These are phyloP conservation scores for Busseola fusca DNA, from an alignment of 2,888 invertebrate species.

Conservation along the genomic window DNA sequence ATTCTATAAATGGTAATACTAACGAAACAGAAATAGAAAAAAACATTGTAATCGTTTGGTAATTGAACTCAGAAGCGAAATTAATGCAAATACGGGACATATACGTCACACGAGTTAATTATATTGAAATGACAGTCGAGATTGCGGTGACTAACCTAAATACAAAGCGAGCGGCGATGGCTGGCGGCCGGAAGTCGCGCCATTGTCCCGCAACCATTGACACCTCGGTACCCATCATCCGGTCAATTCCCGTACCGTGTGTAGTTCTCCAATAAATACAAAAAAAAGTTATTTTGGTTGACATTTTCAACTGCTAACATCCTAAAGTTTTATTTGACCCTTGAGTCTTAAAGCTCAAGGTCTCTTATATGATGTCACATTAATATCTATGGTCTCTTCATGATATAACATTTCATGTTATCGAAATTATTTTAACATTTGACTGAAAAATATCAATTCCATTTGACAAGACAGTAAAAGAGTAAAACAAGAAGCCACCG, in stretches of 20 bases:
- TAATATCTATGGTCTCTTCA: neutral
- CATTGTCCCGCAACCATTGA: constrained; percentile 88
- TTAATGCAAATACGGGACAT: constrained; percentile 76
- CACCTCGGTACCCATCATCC: constrained; percentile 85
- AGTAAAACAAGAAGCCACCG: constrained; percentile 14
- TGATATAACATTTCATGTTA: constrained; percentile 1
- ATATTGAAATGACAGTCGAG: constrained; percentile 84
- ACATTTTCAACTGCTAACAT: constrained; percentile 7
- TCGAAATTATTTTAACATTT: neutral
- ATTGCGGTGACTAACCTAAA: constrained; percentile 88
- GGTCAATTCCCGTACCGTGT: constrained; percentile 80
- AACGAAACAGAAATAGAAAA: neutral
- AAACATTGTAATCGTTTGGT: constrained; percentile 36
- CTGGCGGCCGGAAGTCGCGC: constrained; percentile 82
- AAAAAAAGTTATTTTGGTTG: constrained; percentile 23
- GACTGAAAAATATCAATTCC: neutral
- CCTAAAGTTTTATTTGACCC: neutral
- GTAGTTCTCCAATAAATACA: constrained; percentile 42
- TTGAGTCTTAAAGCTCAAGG: neutral
- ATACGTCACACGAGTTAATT: constrained; percentile 82
- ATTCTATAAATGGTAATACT: constrained; percentile 6
- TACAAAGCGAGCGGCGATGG: constrained; percentile 83
- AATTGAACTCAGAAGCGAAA: constrained; percentile 64
- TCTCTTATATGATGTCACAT: neutral
- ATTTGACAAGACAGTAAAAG: constrained; percentile 3